A percentile compares a stretch with the other conserved stretches of the same genome.
Conservation (phyloP, 1,140 invertebrate genomes). For the Neomicropteryx cornuta region DNA sequence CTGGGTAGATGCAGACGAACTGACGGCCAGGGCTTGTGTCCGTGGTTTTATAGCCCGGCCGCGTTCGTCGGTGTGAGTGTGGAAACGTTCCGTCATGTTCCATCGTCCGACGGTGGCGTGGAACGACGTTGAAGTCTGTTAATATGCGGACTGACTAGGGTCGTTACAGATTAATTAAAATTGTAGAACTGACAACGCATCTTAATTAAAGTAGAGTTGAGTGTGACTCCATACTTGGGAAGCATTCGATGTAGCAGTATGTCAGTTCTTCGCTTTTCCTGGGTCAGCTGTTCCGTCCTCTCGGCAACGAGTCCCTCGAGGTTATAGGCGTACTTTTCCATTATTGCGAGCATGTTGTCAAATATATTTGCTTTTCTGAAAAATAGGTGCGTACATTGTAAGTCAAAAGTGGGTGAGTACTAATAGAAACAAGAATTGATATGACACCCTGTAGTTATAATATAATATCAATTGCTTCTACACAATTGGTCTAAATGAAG, state of each 20-base stretch:
- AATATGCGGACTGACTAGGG: not conserved
- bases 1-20: no score
- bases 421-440: no score
- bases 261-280: constrained; percentile 78
- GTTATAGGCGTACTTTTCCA: constrained; percentile 81
- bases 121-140: not conserved
- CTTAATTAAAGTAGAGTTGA: no score
- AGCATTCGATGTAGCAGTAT: constrained; percentile 71
- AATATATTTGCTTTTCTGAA: constrained; percentile 69
- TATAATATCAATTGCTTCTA: no score
- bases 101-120: not conserved
- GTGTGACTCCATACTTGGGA: constrained; percentile 68
- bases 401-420: no score
- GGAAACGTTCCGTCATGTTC: not conserved
- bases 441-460: no score
- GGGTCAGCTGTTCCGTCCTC: constrained; percentile 63
- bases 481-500: no score
- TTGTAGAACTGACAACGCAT: constrained; percentile 1
- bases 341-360: constrained; percentile 77
- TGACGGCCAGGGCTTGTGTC: no score
- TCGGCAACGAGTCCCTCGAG: constrained; percentile 72
- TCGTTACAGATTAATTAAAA: not conserved
- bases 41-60: no score
- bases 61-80: not conserved
- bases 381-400: not conserved